Conservation (phyloP, 2,797 vertebrate genomes). For the Phylloscopus collybita region DNA sequence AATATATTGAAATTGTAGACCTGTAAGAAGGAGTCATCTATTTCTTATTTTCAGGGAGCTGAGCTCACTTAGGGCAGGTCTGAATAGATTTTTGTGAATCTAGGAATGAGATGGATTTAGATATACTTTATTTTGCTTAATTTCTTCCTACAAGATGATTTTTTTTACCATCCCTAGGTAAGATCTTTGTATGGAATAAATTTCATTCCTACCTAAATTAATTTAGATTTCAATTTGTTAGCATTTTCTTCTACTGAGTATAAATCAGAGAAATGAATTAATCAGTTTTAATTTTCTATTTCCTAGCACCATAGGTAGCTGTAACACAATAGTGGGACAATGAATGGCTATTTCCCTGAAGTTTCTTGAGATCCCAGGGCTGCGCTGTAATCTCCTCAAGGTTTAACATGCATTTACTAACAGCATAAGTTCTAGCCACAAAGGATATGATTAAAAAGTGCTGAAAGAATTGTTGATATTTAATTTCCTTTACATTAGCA, state of each 20-base stretch:
- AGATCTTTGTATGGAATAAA: not conserved
- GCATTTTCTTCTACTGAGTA: not conserved
- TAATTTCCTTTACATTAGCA: conserved; percentile 64
- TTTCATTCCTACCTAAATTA: not conserved
- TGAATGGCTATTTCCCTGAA: conserved; percentile 11
- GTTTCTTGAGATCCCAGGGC: conserved; percentile 18
- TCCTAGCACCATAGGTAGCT: not conserved
- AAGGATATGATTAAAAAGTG: conserved; percentile 58
- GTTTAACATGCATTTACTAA: conserved; percentile 26
- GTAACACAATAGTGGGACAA: not conserved
- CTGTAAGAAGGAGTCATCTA: not conserved
- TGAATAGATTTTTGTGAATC: not conserved
- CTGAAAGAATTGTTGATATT: conserved; percentile 67
- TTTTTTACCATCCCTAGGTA: not conserved
- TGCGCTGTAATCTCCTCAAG: not conserved
- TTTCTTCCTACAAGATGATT: not conserved
- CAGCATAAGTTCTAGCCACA: conserved; percentile 2
- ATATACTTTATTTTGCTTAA: not conserved
- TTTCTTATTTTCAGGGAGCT: not conserved
- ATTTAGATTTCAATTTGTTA: conserved; percentile 13
- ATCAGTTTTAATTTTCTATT: conserved; percentile 1
- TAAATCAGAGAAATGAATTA: not conserved
- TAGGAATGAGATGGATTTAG: not conserved
- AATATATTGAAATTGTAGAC: not conserved
- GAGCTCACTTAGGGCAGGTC: not conserved